Percentiles rank a stretch among this genome's conserved stretches.
These are phyloP conservation scores for Callyntrura sp. DNA, from an alignment of 2,888 invertebrate species.

Conservation along the genomic window DNA sequence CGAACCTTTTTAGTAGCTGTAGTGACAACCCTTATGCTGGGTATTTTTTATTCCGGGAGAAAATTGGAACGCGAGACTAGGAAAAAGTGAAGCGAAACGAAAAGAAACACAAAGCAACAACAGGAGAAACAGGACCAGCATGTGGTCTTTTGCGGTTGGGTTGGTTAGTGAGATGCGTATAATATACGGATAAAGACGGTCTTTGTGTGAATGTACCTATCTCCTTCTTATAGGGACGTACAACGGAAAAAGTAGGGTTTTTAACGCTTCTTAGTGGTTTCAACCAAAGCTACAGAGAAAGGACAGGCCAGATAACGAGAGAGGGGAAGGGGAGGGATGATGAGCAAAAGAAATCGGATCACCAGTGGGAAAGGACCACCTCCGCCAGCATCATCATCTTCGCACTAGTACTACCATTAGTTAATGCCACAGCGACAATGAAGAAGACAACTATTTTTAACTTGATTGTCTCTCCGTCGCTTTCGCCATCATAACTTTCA, in stretches of 20 bases:
- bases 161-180: neutral
- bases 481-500: conserved; percentile 53
- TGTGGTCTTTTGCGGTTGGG: neutral
- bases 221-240: neutral
- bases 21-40: conserved; percentile 38
- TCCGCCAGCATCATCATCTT: neutral
- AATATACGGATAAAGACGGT: too few relatives aligned
- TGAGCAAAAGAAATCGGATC: conserved; percentile 26
- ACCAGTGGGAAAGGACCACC: conserved; percentile 36
- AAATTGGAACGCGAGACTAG: neutral
- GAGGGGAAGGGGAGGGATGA: neutral
- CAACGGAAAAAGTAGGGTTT: neutral
- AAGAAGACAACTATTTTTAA: conserved; percentile 44
- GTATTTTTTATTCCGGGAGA: neutral
- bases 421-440: conserved; percentile 39
- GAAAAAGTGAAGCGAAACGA: neutral
- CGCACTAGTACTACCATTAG: conserved; percentile 6
- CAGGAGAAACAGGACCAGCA: neutral
- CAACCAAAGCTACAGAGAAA: too few relatives aligned
- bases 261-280: neutral
- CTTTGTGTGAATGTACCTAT: too few relatives aligned
- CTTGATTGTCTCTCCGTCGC: neutral
- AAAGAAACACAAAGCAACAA: neutral
- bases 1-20: neutral
- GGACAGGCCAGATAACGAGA: neutral